Evolutionary conservation across 2,113 vertebrate genomes (phyloP).

Genomic region (Neopipo cinnamomea): DNA sequence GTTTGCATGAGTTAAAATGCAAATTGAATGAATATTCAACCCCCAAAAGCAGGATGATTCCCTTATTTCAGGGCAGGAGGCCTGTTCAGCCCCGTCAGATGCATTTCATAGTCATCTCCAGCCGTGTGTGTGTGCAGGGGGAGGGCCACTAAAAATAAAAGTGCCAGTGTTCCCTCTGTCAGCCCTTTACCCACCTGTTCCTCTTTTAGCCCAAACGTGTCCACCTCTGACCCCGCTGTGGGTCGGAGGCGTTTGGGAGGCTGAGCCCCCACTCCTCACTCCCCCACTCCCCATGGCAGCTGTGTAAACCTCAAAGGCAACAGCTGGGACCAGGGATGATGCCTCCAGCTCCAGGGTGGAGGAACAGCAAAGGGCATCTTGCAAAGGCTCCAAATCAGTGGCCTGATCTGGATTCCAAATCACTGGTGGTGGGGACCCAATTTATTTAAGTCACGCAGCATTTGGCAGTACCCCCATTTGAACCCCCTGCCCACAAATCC

Average conservation of each 20-base stretch:
- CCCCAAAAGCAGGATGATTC: not conserved
- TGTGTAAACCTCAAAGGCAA: slow-evolving; percentile 72
- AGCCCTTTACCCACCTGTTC: slow-evolving; percentile 65
- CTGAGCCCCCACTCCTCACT: not conserved
- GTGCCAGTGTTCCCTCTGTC: slow-evolving; percentile 36
- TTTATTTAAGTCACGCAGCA: not conserved
- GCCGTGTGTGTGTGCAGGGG: not conserved
- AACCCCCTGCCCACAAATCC: not conserved
- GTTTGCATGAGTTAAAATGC: not conserved
- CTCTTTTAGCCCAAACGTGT: slow-evolving; percentile 35
- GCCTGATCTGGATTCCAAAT: not conserved
- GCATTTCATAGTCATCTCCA: not conserved
- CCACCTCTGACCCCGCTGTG: slow-evolving; percentile 47
- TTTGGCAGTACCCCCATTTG: not conserved
- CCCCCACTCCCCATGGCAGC: slow-evolving; percentile 38
- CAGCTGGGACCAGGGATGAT: slow-evolving; percentile 56
- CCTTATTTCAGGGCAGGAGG: not conserved
- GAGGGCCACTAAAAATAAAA: slow-evolving; percentile 24
- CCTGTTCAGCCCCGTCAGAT: not conserved
- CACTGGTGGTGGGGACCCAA: fast-evolving
- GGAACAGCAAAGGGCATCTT: not conserved
- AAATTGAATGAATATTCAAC: not conserved
- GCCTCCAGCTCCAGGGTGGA: not conserved
- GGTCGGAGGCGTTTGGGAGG: not conserved
- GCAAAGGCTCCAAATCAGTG: not conserved